Conservation (phyloP, 23 tunicate genomes). For the Styela clava region DNA sequence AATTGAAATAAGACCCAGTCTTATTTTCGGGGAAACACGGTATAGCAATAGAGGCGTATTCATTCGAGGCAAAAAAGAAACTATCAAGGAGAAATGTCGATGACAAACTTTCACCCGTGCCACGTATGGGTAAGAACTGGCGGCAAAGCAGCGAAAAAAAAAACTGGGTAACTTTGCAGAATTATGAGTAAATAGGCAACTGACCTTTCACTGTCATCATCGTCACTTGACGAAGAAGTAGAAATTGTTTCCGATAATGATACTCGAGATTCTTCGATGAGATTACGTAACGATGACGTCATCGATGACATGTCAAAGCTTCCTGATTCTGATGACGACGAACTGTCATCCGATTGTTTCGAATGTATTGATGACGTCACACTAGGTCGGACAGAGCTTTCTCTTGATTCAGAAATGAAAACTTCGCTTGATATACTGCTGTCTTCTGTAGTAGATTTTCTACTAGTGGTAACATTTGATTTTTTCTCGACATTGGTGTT, state of each 20-base stretch:
- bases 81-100: too few species aligned
- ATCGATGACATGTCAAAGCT: background rate
- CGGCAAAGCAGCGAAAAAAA: too few species aligned
- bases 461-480: background rate
- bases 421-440: background rate
- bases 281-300: conserved; percentile 4
- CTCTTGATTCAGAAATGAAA: background rate
- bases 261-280: conserved; percentile 3
- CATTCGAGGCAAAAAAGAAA: too few species aligned
- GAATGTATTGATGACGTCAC: background rate
- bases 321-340: background rate
- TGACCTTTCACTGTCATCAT: background rate
- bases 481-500: background rate
- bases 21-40: too few species aligned
- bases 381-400: background rate
- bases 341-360: background rate
- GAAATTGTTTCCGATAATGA: conserved; percentile 1
- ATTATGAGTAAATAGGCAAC: too few species aligned
- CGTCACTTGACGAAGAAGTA: conserved; percentile 5
- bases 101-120: too few species aligned
- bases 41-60: too few species aligned
- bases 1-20: too few species aligned
- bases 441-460: background rate
- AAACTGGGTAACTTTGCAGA: too few species aligned
- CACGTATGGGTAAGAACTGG: too few species aligned